These are phyloP conservation scores for Rhyacichthys aspro DNA, from an alignment of 2,797 vertebrate species.

Conservation along the genomic window DNA sequence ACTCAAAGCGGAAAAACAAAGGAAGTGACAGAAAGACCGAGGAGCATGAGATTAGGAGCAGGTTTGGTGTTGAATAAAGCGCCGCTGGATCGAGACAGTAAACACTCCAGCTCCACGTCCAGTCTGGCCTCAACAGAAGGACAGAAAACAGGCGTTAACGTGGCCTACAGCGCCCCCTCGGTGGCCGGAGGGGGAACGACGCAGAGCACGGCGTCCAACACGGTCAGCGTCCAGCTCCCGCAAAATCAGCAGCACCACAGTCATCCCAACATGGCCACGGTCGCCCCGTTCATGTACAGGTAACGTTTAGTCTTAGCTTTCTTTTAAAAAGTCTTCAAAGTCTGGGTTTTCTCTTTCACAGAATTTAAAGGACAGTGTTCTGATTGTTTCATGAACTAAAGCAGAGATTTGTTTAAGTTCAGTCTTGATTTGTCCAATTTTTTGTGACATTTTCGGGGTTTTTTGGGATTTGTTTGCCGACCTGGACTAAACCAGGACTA, in stretches of 20 bases:
- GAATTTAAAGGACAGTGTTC: too few species aligned
- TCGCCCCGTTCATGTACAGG: slow-evolving; percentile 99
- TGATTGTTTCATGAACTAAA: too few species aligned
- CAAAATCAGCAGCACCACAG: slow-evolving; percentile 97
- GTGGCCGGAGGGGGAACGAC: slow-evolving; percentile 78
- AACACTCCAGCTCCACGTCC: slow-evolving; percentile 91
- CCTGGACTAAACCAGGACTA: too few species aligned
- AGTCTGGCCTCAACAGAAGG: slow-evolving; percentile 93
- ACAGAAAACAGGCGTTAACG: slow-evolving; percentile 61
- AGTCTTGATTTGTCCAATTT: too few species aligned
- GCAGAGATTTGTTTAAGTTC: too few species aligned
- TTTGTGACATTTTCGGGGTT: too few species aligned
- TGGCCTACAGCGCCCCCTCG: slow-evolving; percentile 73
- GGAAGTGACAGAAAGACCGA: slow-evolving; percentile 87
- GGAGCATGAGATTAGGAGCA: slow-evolving; percentile 80
- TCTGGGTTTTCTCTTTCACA: too few species aligned
- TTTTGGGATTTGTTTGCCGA: too few species aligned
- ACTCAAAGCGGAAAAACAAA: slow-evolving; percentile 82
- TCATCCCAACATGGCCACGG: slow-evolving; percentile 98
- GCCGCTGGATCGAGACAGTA: slow-evolving; percentile 74
- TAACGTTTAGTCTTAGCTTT: slow-evolving; percentile 45
- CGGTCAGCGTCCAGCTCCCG: slow-evolving; percentile 98
- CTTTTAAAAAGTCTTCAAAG: neutral
- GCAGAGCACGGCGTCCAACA: slow-evolving; percentile 95
- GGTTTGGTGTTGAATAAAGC: slow-evolving; percentile 84